Conservation (phyloP, 2,888 invertebrate genomes). For the Leptinotarsa rubiginosa region DNA sequence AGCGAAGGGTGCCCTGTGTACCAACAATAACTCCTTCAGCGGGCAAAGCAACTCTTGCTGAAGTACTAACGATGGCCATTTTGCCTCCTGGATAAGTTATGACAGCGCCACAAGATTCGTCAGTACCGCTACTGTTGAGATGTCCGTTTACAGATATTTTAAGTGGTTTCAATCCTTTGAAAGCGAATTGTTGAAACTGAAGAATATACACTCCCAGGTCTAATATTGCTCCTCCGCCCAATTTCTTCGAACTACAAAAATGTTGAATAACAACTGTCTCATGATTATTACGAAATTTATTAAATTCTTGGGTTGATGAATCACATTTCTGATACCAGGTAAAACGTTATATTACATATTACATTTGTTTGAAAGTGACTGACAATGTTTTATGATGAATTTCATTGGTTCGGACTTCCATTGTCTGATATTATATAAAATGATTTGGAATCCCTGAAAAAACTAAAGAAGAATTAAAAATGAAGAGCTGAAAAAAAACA, state of each 20-base stretch:
- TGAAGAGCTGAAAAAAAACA: no score
- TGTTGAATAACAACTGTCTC: not conserved
- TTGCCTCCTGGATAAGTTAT: constrained; percentile 74
- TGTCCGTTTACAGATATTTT: constrained; percentile 77
- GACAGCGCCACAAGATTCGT: constrained; percentile 76
- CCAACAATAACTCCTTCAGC: constrained; percentile 77
- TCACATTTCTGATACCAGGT: no score
- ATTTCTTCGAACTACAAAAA: constrained; percentile 58
- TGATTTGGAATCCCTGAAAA: no score
- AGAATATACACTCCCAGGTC: constrained; percentile 84
- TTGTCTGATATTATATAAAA: no score
- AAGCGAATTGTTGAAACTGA: constrained; percentile 79
- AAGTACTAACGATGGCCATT: constrained; percentile 74
- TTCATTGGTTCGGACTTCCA: no score
- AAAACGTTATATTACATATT: no score
- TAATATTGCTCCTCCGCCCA: constrained; percentile 82
- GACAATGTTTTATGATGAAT: no score
- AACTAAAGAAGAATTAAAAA: no score
- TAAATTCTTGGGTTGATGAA: no score
- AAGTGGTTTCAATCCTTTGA: constrained; percentile 75
- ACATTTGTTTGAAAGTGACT: no score
- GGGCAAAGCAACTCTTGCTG: constrained; percentile 70
- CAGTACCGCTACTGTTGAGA: constrained; percentile 79
- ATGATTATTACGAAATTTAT: no score
- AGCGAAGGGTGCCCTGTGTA: constrained; percentile 75